These are phyloP conservation scores for Siphlonurus alternatus DNA, from an alignment of 2,888 invertebrate genomes.

Conservation along the genomic window DNA sequence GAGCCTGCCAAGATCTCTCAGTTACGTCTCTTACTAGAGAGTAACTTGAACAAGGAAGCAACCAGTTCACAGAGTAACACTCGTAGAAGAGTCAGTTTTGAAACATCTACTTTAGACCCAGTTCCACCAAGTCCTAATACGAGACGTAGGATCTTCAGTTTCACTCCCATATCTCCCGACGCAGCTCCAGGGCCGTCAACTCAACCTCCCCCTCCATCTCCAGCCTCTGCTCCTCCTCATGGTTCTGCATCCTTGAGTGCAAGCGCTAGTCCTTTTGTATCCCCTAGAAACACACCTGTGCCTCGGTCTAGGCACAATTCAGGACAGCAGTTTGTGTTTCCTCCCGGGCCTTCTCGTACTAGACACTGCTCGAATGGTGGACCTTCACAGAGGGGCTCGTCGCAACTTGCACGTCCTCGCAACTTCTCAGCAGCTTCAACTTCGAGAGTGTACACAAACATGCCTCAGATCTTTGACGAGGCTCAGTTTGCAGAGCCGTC, in stretches of 20 bases:
- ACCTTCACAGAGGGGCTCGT: slow-evolving; percentile 4
- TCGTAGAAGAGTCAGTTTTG: slow-evolving; percentile 38
- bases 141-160: slow-evolving; percentile 62
- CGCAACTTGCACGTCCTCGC: background rate
- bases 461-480: slow-evolving; percentile 13
- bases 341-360: slow-evolving; percentile 6
- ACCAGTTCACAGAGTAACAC: slow-evolving; percentile 13
- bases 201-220: slow-evolving; percentile 39
- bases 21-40: slow-evolving; percentile 49
- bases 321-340: slow-evolving; percentile 16
- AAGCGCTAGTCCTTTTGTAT: slow-evolving; percentile 64
- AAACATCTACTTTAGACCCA: slow-evolving; percentile 25
- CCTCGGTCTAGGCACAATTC: slow-evolving; percentile 44
- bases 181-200: slow-evolving; percentile 14
- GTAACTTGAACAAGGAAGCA: slow-evolving; percentile 33
- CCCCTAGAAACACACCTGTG: slow-evolving; percentile 60
- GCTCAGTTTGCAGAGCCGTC: background rate
- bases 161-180: slow-evolving; percentile 70
- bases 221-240: slow-evolving; percentile 31
- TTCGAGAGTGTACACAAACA: background rate
- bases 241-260: slow-evolving; percentile 45
- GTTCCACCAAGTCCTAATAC: slow-evolving; percentile 63
- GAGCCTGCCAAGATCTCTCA: slow-evolving; percentile 53
- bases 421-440: background rate
- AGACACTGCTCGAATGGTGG: slow-evolving; percentile 9